Evolutionary conservation across 92 coral and sea anemone genomes (phyloP).

Genomic region (Epizoanthus rinbou): DNA sequence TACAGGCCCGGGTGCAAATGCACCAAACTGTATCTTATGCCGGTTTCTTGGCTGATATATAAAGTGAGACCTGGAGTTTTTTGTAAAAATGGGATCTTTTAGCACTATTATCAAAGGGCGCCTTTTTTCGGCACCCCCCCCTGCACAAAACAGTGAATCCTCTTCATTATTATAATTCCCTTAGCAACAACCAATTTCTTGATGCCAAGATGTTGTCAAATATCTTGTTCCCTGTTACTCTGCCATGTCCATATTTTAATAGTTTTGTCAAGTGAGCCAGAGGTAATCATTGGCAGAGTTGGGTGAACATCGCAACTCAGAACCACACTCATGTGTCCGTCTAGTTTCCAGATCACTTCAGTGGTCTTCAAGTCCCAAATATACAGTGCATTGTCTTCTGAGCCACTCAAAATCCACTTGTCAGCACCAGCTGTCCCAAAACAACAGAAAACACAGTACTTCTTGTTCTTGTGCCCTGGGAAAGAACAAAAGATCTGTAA

Average conservation of each 20-base stretch:
- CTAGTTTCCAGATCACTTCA: slow-evolving; percentile 39
- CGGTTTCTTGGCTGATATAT: too few species aligned
- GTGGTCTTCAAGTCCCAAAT: slow-evolving; percentile 57
- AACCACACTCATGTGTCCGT: slow-evolving; percentile 47
- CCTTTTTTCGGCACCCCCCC: too few species aligned
- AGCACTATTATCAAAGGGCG: too few species aligned
- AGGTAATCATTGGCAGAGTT: slow-evolving; percentile 16
- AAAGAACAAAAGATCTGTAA: background rate
- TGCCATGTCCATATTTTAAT: slow-evolving; percentile 29
- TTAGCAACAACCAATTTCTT: too few species aligned
- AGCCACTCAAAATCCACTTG: slow-evolving; percentile 59
- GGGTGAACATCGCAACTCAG: slow-evolving; percentile 60
- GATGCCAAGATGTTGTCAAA: too few species aligned
- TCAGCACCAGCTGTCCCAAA: slow-evolving; percentile 44
- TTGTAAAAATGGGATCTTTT: too few species aligned
- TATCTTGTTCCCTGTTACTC: background rate
- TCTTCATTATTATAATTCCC: too few species aligned
- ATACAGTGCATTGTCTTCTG: slow-evolving; percentile 52
- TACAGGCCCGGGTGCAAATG: too few species aligned
- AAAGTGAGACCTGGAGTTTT: too few species aligned
- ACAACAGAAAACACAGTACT: slow-evolving; percentile 56
- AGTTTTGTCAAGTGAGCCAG: slow-evolving; percentile 38
- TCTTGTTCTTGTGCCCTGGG: slow-evolving; percentile 63
- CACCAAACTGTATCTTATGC: too few species aligned
- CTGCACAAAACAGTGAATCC: too few species aligned